Percentiles rank a stretch among this genome's conserved stretches.
Evolutionary conservation across 1,140 invertebrate genomes (phyloP).

Genomic region (Phthorimaea operculella): DNA sequence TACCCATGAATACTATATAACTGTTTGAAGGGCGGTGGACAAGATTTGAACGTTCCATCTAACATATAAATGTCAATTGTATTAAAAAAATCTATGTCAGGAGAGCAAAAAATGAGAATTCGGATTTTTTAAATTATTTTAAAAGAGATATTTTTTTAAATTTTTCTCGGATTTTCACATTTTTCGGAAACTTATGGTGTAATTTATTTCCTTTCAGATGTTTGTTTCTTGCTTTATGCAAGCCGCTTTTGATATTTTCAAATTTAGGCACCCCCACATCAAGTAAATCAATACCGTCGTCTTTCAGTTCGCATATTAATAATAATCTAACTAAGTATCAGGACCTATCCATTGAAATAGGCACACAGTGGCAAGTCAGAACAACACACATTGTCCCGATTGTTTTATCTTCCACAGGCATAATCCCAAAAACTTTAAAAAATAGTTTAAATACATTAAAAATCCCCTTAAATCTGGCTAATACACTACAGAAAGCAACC

Average conservation of each 20-base stretch:
- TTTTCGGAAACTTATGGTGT: constrained; percentile 1
- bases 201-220: constrained; percentile 3
- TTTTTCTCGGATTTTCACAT: constrained; percentile 5
- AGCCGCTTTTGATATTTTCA: constrained; percentile 8
- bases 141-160: constrained; percentile 7
- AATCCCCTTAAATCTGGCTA: no score
- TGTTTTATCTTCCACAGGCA: no score
- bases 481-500: no score
- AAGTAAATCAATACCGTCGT: constrained; percentile 1
- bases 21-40: constrained; percentile 5
- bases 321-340: no score
- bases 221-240: constrained; percentile 10
- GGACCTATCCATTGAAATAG: no score
- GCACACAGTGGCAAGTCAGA: no score
- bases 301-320: not conserved
- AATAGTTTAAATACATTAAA: no score
- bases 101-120: constrained; percentile 4
- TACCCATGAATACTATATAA: constrained; percentile 4
- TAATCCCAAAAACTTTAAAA: no score
- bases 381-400: no score
- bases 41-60: constrained; percentile 5
- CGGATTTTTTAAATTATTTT: constrained; percentile 3
- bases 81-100: not conserved
- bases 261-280: not conserved
- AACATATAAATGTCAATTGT: not conserved